Evolutionary conservation across 2,797 vertebrate genomes (phyloP), one percentile per base, ranked within the genome.

Genomic region (Sebastes wilsoni): DNA sequence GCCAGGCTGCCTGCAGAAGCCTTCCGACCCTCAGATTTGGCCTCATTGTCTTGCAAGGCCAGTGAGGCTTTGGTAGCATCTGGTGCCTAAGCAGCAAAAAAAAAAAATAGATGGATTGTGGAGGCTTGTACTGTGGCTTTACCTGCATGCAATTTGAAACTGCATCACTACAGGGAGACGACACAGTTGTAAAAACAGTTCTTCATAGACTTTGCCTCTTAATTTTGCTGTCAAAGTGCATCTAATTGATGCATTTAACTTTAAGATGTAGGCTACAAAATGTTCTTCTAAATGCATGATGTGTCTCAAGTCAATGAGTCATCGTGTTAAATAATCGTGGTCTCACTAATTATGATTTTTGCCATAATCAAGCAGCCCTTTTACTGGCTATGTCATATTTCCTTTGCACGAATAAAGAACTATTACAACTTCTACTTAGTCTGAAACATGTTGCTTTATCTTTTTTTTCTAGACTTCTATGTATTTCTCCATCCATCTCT

Each of bases 41-140:
- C 60, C 59, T 64, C 23, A 6, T 74, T 80, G 68, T 81, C 61
- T 60, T 52, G 30, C 62, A 77, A 85, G 89, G 78, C 68, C 83
- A 58, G 59, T 5, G 42, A 83, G 25, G 54, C 70, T 72, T 74
- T 36, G n/a, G 71, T 36, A 72, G 77, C 85, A 84, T 77, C 81
- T 87, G 82, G 67, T 68, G 68, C 61, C 34, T n/a, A 5, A 10
- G 18, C 66, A 77, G 73, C 49, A 52, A 52, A 52, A 46, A 8
- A 46, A 66, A 55, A 25, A 69, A 67, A 83, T 28, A 58, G 27
- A 62, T 56, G 20, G 4, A 52, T 14, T 56, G 32, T 59, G 52
- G 1, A 77, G 28, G 38, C 38, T 23, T 70, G 62, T 30, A 30
- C 27, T 62, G 60, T 13, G 18, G 46, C 52, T 66, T 72, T 36